Conservation (phyloP, 2,113 vertebrate species). For the Lycaon pictus region DNA sequence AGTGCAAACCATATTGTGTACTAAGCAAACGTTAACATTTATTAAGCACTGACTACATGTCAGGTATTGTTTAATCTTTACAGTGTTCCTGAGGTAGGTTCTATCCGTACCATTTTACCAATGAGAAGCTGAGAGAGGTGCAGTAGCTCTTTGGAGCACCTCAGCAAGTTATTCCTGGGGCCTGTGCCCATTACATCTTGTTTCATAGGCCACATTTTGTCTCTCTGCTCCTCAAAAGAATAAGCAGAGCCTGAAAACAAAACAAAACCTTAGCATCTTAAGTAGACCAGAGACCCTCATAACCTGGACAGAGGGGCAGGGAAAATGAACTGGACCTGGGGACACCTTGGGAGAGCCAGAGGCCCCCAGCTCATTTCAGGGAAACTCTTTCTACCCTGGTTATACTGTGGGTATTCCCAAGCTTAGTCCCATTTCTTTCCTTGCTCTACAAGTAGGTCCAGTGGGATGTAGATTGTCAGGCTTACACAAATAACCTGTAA, state of each 20-base stretch:
- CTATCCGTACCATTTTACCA: neutral
- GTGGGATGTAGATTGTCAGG: neutral
- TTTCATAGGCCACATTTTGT: neutral
- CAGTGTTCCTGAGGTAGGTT: neutral
- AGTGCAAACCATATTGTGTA: neutral
- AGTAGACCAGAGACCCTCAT: neutral
- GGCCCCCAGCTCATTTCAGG: neutral
- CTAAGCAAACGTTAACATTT: neutral
- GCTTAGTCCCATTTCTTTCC: neutral
- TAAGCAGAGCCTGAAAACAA: neutral
- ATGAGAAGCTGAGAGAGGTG: neutral
- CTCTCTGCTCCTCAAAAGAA: neutral
- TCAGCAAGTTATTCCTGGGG: neutral
- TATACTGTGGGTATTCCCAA: neutral
- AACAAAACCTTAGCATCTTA: neutral
- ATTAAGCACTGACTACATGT: neutral
- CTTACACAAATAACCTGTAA: conserved; percentile 6
- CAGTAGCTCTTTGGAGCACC: neutral
- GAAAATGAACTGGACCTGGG: neutral
- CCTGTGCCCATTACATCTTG: neutral
- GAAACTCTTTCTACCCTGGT: neutral
- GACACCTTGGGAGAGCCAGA: neutral
- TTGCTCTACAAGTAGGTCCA: neutral
- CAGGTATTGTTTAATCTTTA: neutral
- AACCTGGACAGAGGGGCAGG: neutral